Evolutionary conservation across 2,113 vertebrate genomes (phyloP).

Genomic region (Neolamprologus longior): DNA sequence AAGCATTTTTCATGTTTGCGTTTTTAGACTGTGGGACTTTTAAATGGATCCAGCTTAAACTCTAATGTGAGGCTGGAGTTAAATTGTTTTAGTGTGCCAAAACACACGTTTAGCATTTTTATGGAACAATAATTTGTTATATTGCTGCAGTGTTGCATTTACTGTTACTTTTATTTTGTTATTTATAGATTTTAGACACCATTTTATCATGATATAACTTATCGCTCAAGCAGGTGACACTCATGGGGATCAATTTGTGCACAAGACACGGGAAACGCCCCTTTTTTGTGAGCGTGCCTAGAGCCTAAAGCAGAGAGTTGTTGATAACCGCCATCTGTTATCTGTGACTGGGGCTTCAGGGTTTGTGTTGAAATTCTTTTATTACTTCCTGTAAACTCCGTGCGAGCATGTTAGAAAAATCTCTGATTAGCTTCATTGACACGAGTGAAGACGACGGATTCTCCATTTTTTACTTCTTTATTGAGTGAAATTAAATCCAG

Average conservation of each 20-base stretch:
- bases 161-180: background rate
- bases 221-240: rapidly evolving
- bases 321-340: background rate
- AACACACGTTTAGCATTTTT: background rate
- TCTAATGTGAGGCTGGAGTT: background rate
- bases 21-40: background rate
- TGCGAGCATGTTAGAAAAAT: background rate
- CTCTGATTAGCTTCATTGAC: background rate
- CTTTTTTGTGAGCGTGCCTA: background rate
- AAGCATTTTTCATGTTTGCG: rapidly evolving
- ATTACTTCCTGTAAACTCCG: background rate
- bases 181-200: rapidly evolving
- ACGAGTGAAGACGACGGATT: background rate
- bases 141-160: background rate
- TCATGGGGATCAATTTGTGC: background rate
- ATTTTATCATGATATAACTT: background rate
- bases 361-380: background rate
- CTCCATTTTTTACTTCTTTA: conserved; percentile 31
- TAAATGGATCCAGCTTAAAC: background rate
- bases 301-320: background rate
- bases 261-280: rapidly evolving
- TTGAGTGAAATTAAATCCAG: conserved; percentile 54
- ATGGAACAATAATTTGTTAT: background rate
- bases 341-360: background rate
- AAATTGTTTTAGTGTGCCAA: background rate